Evolutionary conservation across 1,140 invertebrate genomes (phyloP).

Genomic region (Drosophila malerkotliana): DNA sequence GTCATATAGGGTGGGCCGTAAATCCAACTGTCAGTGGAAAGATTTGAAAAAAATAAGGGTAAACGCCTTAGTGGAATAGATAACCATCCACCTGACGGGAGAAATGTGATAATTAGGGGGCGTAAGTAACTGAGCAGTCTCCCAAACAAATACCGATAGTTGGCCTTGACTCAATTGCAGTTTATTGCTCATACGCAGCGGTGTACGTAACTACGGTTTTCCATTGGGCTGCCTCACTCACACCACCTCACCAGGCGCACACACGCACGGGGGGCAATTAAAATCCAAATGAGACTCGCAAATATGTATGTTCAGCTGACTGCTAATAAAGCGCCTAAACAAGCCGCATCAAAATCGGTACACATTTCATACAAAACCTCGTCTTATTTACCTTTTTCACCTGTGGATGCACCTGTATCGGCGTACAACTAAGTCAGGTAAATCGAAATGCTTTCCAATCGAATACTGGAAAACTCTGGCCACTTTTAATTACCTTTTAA

Average conservation of each 20-base stretch:
- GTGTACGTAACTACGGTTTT: conserved; percentile 47
- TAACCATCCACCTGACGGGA: not conserved
- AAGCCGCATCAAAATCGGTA: conserved; percentile 22
- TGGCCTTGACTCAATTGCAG: conserved; percentile 67
- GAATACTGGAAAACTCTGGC: not conserved
- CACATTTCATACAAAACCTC: not conserved
- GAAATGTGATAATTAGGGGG: conserved; percentile 9
- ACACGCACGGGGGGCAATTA: conserved; percentile 23
- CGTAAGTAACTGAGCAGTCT: conserved; percentile 21
- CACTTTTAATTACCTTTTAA: not conserved
- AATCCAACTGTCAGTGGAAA: conserved; percentile 22
- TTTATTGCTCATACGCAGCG: conserved; percentile 62
- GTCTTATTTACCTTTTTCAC: conserved; percentile 28
- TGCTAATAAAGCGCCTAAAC: conserved; percentile 58
- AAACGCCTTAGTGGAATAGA: not conserved
- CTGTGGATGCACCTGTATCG: conserved; percentile 36
- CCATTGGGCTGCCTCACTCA: conserved; percentile 31
- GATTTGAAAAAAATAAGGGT: not conserved
- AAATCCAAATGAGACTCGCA: conserved; percentile 36
- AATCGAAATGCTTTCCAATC: not conserved
- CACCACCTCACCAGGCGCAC: conserved; percentile 11
- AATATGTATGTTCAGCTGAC: conserved; percentile 78
- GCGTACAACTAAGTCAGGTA: not conserved
- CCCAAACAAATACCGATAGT: conserved; percentile 11
- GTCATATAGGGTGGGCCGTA: conserved; percentile 1